A percentile compares a stretch with the other conserved stretches of the same genome.
These are phyloP conservation scores for Asteroscopus sphinx DNA, from an alignment of 2,888 invertebrate genomes.

Conservation along the genomic window DNA sequence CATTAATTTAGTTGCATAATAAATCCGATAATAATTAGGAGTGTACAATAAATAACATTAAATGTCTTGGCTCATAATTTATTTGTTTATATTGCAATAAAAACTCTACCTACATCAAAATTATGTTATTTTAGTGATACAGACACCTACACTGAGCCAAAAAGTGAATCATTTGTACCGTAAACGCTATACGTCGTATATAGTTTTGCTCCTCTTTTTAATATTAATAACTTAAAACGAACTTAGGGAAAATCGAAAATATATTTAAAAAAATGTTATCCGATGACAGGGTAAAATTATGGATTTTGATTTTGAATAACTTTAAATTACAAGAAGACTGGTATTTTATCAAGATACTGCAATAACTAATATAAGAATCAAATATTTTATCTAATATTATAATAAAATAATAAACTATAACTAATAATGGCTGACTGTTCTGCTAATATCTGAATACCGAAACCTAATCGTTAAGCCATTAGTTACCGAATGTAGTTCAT, in stretches of 20 bases:
- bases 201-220: slow-evolving; percentile 20
- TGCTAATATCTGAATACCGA: slow-evolving; percentile 23
- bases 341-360: slow-evolving; percentile 31
- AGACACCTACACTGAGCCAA: slow-evolving; percentile 59
- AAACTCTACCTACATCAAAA: slow-evolving; percentile 55
- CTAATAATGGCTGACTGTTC: slow-evolving; percentile 5
- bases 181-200: slow-evolving; percentile 45
- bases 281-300: slow-evolving; percentile 43
- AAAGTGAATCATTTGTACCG: slow-evolving; percentile 61
- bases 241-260: slow-evolving; percentile 34
- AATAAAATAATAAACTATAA: slow-evolving; percentile 13
- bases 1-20: slow-evolving; percentile 14
- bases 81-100: slow-evolving; percentile 54
- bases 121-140: slow-evolving; percentile 49
- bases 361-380: slow-evolving; percentile 39
- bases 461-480: slow-evolving; percentile 9
- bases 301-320: slow-evolving; percentile 26
- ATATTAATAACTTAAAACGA: slow-evolving; percentile 39
- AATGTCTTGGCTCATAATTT: slow-evolving; percentile 45
- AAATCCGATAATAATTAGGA: slow-evolving; percentile 41
- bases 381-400: not conserved
- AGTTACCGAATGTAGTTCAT: slow-evolving; percentile 20
- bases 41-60: slow-evolving; percentile 40
- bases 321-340: slow-evolving; percentile 25
- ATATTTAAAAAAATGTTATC: slow-evolving; percentile 49